Evolutionary conservation across 2,888 invertebrate genomes (phyloP).

Genomic region (Tryphoninae sp.): DNA sequence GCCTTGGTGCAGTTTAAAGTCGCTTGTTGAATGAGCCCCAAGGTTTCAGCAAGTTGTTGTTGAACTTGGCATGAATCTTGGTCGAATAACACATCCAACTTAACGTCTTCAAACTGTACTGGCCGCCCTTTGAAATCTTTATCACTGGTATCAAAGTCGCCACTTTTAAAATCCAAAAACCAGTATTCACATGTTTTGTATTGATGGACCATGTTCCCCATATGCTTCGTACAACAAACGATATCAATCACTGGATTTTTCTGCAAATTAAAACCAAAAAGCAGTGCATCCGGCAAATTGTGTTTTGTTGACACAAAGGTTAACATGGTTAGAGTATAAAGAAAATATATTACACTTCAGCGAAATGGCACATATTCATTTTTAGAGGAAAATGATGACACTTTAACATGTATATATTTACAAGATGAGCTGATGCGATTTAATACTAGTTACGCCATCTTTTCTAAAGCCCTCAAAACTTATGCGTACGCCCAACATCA

Average conservation of each 20-base stretch:
- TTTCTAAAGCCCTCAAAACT: not conserved
- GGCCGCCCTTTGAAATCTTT: not conserved
- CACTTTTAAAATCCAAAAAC: not conserved
- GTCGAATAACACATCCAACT: constrained; percentile 61
- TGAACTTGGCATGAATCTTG: constrained; percentile 64
- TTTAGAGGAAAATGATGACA: constrained; percentile 52
- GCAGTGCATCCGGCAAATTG: constrained; percentile 31
- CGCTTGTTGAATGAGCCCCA: constrained; percentile 61
- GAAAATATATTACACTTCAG: constrained; percentile 43
- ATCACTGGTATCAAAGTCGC: not conserved
- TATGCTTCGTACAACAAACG: not conserved
- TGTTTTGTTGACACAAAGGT: constrained; percentile 40
- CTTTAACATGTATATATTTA: constrained; percentile 22
- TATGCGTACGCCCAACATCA: not conserved
- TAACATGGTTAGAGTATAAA: constrained; percentile 49
- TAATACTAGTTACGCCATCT: not conserved
- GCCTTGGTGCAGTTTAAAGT: constrained; percentile 39
- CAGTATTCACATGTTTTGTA: not conserved
- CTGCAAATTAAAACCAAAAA: constrained; percentile 34
- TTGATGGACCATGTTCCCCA: constrained; percentile 7
- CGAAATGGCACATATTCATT: constrained; percentile 38
- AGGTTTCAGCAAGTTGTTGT: constrained; percentile 60
- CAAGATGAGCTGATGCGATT: not conserved
- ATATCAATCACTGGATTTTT: not conserved
- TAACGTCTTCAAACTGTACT: constrained; percentile 45